Percentiles rank a stretch among this genome's conserved stretches.
Conservation (phyloP, 30 jellyfish, hydroid and myxozoan species). For the Mastigias papua region DNA sequence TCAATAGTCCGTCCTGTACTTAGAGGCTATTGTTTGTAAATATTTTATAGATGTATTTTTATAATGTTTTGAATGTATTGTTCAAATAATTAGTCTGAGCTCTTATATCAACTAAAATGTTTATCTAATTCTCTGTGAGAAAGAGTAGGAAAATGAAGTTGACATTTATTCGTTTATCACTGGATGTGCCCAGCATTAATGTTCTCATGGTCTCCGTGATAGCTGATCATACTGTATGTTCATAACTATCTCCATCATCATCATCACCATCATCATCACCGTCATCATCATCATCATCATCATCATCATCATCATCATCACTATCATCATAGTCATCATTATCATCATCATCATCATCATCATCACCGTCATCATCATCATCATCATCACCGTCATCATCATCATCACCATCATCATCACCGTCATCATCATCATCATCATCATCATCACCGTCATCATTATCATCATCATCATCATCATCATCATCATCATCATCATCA, state of each 20-base stretch:
- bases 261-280: constrained; percentile 12
- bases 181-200: background rate
- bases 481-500: constrained; percentile 8
- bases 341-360: constrained; percentile 24
- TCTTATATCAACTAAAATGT: background rate
- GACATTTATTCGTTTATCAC: too few relatives aligned
- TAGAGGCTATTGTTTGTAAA: too few relatives aligned
- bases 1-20: too few relatives aligned
- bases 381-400: constrained; percentile 3
- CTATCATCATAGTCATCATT: background rate
- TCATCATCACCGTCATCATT: constrained; percentile 7
- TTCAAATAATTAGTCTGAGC: too few relatives aligned
- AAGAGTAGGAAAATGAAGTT: too few relatives aligned
- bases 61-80: too few relatives aligned
- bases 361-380: constrained; percentile 14
- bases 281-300: constrained; percentile 17
- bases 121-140: background rate
- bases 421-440: constrained; percentile 6
- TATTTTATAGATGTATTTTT: background rate
- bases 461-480: background rate
- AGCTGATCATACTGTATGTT: background rate
- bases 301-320: constrained; percentile 22
- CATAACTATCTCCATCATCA: background rate
- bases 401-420: constrained; percentile 11
- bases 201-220: background rate